Percentiles rank a stretch among this genome's conserved stretches.
Conservation (phyloP, 2,797 vertebrate genomes). For the Pachyuromys duprasi region DNA sequence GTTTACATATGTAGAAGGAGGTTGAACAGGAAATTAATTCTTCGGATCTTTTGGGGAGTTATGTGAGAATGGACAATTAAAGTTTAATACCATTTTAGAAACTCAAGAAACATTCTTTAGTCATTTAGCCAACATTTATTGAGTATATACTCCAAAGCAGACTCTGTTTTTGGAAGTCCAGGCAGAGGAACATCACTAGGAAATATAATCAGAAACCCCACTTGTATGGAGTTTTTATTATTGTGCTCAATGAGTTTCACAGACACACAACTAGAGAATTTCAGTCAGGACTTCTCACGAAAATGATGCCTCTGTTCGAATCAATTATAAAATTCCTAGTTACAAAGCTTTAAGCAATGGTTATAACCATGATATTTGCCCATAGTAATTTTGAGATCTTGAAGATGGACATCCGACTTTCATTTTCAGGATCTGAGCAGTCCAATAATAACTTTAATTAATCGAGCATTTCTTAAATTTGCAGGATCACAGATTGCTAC, state of each 20-base stretch:
- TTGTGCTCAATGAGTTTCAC: neutral
- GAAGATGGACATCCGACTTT: accelerated
- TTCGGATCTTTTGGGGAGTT: constrained; percentile 1
- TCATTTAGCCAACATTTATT: neutral
- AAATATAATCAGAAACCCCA: neutral
- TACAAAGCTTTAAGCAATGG: neutral
- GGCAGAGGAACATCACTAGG: neutral
- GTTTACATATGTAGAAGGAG: neutral
- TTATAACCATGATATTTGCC: neutral
- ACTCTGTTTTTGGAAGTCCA: neutral
- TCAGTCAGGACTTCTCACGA: neutral
- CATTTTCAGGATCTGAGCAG: neutral
- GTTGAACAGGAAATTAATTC: neutral
- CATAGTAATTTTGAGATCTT: neutral
- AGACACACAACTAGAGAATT: neutral
- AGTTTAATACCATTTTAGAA: neutral
- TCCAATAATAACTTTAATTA: neutral
- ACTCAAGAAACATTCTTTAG: neutral
- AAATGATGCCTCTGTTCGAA: neutral
- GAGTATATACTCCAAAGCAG: neutral
- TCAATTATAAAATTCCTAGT: neutral
- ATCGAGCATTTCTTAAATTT: neutral
- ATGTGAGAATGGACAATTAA: neutral
- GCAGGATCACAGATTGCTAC: neutral
- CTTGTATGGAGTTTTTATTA: neutral